These are phyloP conservation scores for Pogonus chalceus DNA, from an alignment of 1,140 invertebrate species.

Conservation along the genomic window DNA sequence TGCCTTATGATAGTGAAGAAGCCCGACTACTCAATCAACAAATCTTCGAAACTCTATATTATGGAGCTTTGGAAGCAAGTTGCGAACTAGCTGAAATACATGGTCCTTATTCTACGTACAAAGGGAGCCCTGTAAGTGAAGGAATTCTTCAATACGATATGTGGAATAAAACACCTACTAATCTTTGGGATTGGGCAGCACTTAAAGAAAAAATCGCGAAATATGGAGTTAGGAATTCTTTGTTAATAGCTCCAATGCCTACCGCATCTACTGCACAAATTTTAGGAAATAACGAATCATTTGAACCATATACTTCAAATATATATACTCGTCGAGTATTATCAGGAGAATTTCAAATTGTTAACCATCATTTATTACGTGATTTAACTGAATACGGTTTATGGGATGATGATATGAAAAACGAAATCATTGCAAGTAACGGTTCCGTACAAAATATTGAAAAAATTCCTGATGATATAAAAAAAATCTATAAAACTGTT, in stretches of 20 bases:
- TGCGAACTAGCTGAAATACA: constrained; percentile 85
- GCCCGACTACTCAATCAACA: constrained; percentile 84
- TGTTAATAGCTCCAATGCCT: constrained; percentile 96
- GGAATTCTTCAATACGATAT: constrained; percentile 97
- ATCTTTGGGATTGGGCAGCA: constrained; percentile 80
- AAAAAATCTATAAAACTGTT: constrained; percentile 92
- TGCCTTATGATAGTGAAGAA: constrained; percentile 81
- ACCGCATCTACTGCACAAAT: constrained; percentile 99
- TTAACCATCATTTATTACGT: constrained; percentile 91
- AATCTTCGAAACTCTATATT: constrained; percentile 98
- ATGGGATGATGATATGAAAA: constrained; percentile 97
- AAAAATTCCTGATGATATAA: constrained; percentile 79
- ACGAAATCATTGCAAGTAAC: constrained; percentile 80
- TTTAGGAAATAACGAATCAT: constrained; percentile 96
- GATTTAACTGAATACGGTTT: constrained; percentile 85
- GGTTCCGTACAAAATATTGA: constrained; percentile 92
- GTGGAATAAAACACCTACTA: constrained; percentile 87
- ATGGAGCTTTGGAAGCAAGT: constrained; percentile 90
- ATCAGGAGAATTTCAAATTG: constrained; percentile 82
- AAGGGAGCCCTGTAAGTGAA: constrained; percentile 85
- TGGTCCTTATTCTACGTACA: constrained; percentile 86
- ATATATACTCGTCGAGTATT: constrained; percentile 90
- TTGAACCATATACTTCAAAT: constrained; percentile 97
- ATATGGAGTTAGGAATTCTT: constrained; percentile 88
- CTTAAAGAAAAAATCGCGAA: constrained; percentile 82